Percentiles rank a stretch among this genome's conserved stretches.
Conservation (phyloP, 2,113 vertebrate species). For the Colaptes auratus region DNA sequence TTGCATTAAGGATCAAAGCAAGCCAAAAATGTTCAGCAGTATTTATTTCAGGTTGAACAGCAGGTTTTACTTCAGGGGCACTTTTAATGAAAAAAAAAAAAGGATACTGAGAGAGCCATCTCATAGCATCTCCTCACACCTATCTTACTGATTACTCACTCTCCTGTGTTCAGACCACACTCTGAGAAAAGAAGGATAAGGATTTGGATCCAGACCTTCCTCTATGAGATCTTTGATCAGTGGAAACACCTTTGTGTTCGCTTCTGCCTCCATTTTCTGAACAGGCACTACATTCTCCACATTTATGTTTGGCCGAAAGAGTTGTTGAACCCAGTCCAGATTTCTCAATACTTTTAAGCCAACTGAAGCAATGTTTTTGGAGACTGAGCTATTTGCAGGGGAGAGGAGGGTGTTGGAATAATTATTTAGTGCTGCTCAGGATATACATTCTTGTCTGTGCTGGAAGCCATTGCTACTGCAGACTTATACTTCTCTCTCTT, state of each 20-base stretch:
- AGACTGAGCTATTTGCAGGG: neutral
- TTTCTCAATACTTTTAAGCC: conserved; percentile 30
- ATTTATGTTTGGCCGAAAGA: conserved; percentile 6
- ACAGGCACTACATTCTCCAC: neutral
- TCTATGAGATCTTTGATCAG: neutral
- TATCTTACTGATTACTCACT: accelerated
- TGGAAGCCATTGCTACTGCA: conserved; percentile 14
- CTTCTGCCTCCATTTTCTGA: conserved; percentile 33
- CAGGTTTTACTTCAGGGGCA: neutral
- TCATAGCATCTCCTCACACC: neutral
- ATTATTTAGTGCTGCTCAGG: conserved; percentile 6
- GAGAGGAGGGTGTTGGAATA: conserved; percentile 8
- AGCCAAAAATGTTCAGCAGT: neutral
- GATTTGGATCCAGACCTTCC: neutral
- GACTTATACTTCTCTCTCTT: neutral
- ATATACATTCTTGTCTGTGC: neutral
- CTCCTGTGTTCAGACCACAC: neutral
- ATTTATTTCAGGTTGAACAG: conserved; percentile 4
- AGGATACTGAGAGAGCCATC: neutral
- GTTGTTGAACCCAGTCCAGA: conserved; percentile 27
- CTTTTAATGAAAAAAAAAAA: neutral
- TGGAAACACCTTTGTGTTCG: neutral
- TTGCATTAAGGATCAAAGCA: conserved; percentile 27
- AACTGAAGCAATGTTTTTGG: neutral
- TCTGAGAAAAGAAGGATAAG: neutral